Evolutionary conservation across 2,888 invertebrate species (phyloP).

Genomic region (Drosophila mettleri): DNA sequence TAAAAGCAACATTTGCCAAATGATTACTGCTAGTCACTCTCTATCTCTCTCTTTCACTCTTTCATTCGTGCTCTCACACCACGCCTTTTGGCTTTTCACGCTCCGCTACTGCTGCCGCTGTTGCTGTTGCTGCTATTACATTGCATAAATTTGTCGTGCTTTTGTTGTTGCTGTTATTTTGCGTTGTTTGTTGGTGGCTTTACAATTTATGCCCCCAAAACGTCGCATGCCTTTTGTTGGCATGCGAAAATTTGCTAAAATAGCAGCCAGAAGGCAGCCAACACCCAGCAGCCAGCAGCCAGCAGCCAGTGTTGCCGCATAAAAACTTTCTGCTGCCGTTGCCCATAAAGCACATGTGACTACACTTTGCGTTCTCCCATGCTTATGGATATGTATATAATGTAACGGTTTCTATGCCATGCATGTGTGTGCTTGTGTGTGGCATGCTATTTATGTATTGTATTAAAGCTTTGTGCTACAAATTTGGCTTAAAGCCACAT

Average conservation of each 20-base stretch:
- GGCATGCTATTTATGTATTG: conserved; percentile 47
- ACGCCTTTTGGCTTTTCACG: conserved; percentile 37
- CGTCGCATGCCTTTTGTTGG: conserved; percentile 58
- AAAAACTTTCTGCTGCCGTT: conserved; percentile 43
- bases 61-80: conserved; percentile 6
- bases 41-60: not conserved
- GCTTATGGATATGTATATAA: conserved; percentile 19
- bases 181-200: conserved; percentile 43
- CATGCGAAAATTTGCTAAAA: conserved; percentile 78
- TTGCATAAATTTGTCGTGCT: conserved; percentile 77
- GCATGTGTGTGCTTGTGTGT: not conserved
- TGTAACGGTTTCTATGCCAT: conserved; percentile 27
- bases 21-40: conserved; percentile 26
- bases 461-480: conserved; percentile 44
- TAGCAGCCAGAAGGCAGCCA: conserved; percentile 55
- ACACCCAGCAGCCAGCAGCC: conserved; percentile 56
- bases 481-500: conserved; percentile 52
- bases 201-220: conserved; percentile 76
- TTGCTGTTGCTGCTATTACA: conserved; percentile 44
- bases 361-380: conserved; percentile 25
- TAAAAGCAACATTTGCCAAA: conserved; percentile 62
- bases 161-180: conserved; percentile 47
- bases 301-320: conserved; percentile 50
- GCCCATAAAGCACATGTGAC: conserved; percentile 77
- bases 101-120: conserved; percentile 25